Evolutionary conservation across 2,888 invertebrate genomes (phyloP).

Genomic region (Agrochola macilenta): DNA sequence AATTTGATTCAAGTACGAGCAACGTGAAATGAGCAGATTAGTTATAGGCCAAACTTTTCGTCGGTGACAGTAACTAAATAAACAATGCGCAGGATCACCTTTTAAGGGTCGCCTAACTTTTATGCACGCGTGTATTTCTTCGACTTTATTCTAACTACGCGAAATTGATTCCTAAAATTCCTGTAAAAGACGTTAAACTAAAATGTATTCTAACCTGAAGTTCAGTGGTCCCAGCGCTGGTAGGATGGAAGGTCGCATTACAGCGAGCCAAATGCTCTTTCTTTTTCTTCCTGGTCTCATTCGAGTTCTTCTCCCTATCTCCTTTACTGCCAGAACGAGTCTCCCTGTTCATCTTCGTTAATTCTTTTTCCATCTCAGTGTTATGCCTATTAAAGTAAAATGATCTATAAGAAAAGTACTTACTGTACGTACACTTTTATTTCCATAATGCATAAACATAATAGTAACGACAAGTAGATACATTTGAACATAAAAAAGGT

Average conservation of each 20-base stretch:
- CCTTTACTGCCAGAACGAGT: constrained; percentile 85
- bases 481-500: neutral
- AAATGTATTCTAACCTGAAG: constrained; percentile 51
- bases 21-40: neutral
- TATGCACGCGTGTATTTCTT: neutral
- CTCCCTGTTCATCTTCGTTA: constrained; percentile 93
- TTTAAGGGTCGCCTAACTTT: neutral
- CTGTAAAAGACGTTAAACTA: constrained; percentile 1
- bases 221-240: constrained; percentile 60
- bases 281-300: constrained; percentile 83
- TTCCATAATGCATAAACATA: neutral
- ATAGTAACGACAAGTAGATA: neutral
- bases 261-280: constrained; percentile 85
- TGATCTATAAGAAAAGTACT: constrained; percentile 27
- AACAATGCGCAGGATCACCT: neutral
- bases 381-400: constrained; percentile 92
- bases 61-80: neutral
- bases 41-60: neutral
- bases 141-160: neutral
- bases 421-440: neutral
- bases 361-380: constrained; percentile 94
- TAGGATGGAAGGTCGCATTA: constrained; percentile 82
- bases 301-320: constrained; percentile 70
- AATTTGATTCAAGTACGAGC: too few species aligned
- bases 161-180: neutral